Evolutionary conservation across 2,888 invertebrate genomes (phyloP), one percentile per base, ranked within the genome.

Genomic region (Stramonita haemastoma): DNA sequence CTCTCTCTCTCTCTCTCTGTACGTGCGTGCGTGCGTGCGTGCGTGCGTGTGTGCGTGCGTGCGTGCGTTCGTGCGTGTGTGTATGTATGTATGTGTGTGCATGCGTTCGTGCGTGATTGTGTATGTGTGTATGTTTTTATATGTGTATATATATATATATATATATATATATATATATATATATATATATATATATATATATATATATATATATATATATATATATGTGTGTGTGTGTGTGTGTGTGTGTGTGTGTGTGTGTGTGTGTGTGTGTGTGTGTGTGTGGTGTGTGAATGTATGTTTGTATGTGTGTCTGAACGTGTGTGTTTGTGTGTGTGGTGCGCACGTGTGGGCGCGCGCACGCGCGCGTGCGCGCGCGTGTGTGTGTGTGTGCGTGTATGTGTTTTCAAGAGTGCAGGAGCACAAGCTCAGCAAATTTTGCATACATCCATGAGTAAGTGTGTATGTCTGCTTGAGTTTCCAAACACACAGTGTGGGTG

Each of bases 111-210:
- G 84, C 46, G 84, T 46, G 84, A 46, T 19, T 81, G 81, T 81
- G 81, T 81, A 32, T 81, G 81, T 81, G 81, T 81, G 81, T 15
- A 6, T 81, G 26, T 46, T 6, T 15, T 5, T 81, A 6, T 84
- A 19, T 32, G 32, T 77, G 32, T 77, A 32, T 77, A 32, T 77
- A 32, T 77, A 32, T 77, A 26, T 77, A 32, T 77, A 32, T 77
- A 98, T 88, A 97, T 97, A 94, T 98, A 98, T 85, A 90, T 98
- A 98, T 98, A 98, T 66, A 97, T 98, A 66, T 98, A 98, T 96
- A 97, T 98, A 92, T 98, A 98, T 96, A 98, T 98, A 93, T 98
- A 98, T 87, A 97, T 97, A 94, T 98, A 98, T 95, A 98, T 57
- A 15, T 57, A 15, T 57, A 57, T 73, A 22, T 5, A 5, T 26